Evolutionary conservation across 2,888 invertebrate genomes (phyloP), one percentile per base, ranked within the genome.

Genomic region (Pristionchus mayeri): DNA sequence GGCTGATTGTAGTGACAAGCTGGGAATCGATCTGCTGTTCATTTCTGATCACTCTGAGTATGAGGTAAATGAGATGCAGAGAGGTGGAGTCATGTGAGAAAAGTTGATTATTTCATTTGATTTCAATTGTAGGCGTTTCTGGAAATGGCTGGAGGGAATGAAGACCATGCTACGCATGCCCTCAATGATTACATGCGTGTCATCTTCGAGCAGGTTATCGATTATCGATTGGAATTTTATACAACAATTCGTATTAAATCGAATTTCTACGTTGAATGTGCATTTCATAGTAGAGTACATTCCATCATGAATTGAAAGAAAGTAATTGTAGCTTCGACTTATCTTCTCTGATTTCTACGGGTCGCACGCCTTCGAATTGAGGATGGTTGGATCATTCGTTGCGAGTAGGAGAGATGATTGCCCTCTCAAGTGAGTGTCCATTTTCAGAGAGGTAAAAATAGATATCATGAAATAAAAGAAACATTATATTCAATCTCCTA

Each of bases 151-250:
- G 85, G 85, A 57, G 88, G 88, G 21, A 87, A 89, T 60, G 85
- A 84, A n/a, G 67, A 76, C 27, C 60, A 85, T 13, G 89, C 88
- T 2, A 85, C 85, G 34, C 85, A 86, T n/a, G 86, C 87, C 60
- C 50, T 87, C 30, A 86, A 87, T 40, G 87, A 87, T 18, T 91
- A 91, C 71, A 76, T 91, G 40, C 79, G 84, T 11, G 88, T 88
- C 2, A 84, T 90, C 27, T 91, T 88, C 57, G 89, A 91, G 37
- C 91, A 91, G 85, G 88, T 85, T 16, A 44, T n/a, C n/a, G n/a
- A n/a, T n/a, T n/a, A n/a, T n/a, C n/a, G n/a, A n/a, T n/a, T n/a
- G n/a, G n/a, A n/a, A n/a, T n/a, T n/a, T n/a, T n/a, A n/a, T n/a
- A n/a, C n/a, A n/a, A n/a, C n/a, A n/a, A n/a, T n/a, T n/a, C n/a